Percentiles rank a stretch among this genome's conserved stretches.
phyloP scores from a whole-genome alignment of 2,797 vertebrate genomes.

The Cuniculus paca region DNA sequence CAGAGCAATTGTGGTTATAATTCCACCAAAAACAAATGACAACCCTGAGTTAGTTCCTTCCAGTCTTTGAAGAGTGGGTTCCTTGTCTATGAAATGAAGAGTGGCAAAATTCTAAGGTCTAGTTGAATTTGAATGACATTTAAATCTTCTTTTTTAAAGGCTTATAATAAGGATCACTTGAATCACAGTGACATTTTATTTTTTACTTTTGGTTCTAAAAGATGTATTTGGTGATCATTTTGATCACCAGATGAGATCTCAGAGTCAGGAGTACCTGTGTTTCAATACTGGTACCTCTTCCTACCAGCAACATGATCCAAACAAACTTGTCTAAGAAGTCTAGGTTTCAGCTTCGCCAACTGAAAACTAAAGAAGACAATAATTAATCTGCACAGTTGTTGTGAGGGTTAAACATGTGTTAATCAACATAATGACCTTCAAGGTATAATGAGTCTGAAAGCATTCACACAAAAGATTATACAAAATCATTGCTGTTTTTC shows the following conservation, averaged over 20 bases:
- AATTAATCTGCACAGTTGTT: not conserved
- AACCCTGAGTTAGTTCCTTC: not conserved
- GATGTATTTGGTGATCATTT: not conserved
- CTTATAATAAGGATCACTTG: not conserved
- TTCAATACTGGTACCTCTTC: not conserved
- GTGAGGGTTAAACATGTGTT: not conserved
- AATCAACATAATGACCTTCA: not conserved
- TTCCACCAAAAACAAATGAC: not conserved
- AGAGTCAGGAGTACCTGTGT: not conserved
- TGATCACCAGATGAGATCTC: not conserved
- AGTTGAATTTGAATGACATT: not conserved
- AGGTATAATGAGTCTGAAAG: not conserved
- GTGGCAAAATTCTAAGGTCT: conserved; percentile 1
- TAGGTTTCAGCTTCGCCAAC: not conserved
- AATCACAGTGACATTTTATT: not conserved
- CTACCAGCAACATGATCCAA: not conserved
- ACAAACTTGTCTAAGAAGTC: not conserved
- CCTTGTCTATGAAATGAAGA: not conserved
- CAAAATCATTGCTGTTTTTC: not conserved
- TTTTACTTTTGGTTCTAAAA: not conserved
- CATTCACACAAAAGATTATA: not conserved
- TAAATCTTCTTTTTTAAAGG: not conserved
- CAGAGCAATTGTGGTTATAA: not conserved
- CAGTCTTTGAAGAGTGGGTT: not conserved
- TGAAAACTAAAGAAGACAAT: conserved; percentile 20